Evolutionary conservation across 2,797 vertebrate genomes (phyloP).

Genomic region (Australoheros facetus): DNA sequence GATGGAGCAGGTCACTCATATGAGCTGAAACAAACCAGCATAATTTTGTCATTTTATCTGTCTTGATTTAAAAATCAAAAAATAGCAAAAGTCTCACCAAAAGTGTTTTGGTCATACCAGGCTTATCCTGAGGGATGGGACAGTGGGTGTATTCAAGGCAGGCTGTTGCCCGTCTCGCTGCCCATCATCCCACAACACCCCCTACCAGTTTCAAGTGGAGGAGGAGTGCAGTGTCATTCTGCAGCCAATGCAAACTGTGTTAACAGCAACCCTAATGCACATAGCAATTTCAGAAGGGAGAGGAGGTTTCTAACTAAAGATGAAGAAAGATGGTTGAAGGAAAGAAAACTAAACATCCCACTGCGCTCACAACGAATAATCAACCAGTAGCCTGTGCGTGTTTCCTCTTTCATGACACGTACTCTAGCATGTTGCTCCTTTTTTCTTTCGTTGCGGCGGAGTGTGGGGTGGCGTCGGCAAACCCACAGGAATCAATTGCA

Average conservation of each 20-base stretch:
- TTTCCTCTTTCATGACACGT: constrained; percentile 48
- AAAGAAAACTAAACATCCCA: neutral
- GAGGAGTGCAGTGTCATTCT: constrained; percentile 40
- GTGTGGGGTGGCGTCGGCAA: constrained; percentile 60
- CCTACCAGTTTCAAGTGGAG: constrained; percentile 21
- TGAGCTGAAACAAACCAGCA: neutral
- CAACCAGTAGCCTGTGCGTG: constrained; percentile 17
- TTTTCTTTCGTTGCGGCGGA: constrained; percentile 39
- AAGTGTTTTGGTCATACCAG: neutral
- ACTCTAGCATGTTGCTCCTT: constrained; percentile 25
- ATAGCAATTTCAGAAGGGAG: constrained; percentile 20
- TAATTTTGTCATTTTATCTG: neutral
- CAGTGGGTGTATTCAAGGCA: constrained; percentile 12
- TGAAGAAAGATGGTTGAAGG: neutral
- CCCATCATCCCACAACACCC: constrained; percentile 35
- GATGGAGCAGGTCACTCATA: neutral
- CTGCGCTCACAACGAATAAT: constrained; percentile 26
- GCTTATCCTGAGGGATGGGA: neutral
- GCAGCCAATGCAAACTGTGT: constrained; percentile 57
- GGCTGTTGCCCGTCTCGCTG: constrained; percentile 25
- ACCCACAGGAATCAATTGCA: constrained; percentile 67
- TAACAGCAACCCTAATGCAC: constrained; percentile 32
- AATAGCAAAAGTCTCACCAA: neutral
- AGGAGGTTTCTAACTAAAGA: constrained; percentile 32
- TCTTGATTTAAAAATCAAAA: neutral